A percentile compares a stretch with the other conserved stretches of the same genome.
These are phyloP conservation scores for Caradrina kadenii DNA, from an alignment of 2,888 invertebrate species.

Conservation along the genomic window DNA sequence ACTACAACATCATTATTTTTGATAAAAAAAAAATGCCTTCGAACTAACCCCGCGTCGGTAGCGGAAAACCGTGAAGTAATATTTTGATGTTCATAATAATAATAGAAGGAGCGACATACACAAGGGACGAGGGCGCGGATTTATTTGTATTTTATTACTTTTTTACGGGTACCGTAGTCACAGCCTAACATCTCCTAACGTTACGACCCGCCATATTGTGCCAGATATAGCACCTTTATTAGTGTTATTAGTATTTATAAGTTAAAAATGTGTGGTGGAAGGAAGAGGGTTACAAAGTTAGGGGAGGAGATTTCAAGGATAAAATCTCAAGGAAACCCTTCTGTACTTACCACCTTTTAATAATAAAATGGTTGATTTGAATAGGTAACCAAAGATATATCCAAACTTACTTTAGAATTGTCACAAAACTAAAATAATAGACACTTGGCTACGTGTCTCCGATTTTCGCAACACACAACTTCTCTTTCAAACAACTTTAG, in stretches of 20 bases:
- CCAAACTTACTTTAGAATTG: too few species aligned
- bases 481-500: background rate
- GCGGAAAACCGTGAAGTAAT: constrained; percentile 76
- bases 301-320: background rate
- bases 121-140: constrained; percentile 81
- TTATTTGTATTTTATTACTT: constrained; percentile 89
- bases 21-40: constrained; percentile 66
- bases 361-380: too few species aligned
- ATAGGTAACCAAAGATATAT: too few species aligned
- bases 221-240: constrained; percentile 70
- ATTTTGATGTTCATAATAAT: constrained; percentile 88
- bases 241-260: constrained; percentile 70
- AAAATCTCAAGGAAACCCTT: background rate
- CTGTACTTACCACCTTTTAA: too few species aligned
- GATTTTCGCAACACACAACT: too few species aligned
- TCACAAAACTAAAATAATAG: background rate
- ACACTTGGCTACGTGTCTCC: too few species aligned
- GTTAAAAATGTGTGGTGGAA: constrained; percentile 50
- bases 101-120: constrained; percentile 81
- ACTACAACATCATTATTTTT: constrained; percentile 68
- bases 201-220: constrained; percentile 76
- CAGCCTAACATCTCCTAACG: constrained; percentile 77
- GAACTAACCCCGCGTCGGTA: constrained; percentile 54
- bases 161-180: constrained; percentile 84
- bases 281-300: constrained; percentile 3